Conservation (phyloP, 2,113 vertebrate species). For the Tychaedon coryphoeus region DNA sequence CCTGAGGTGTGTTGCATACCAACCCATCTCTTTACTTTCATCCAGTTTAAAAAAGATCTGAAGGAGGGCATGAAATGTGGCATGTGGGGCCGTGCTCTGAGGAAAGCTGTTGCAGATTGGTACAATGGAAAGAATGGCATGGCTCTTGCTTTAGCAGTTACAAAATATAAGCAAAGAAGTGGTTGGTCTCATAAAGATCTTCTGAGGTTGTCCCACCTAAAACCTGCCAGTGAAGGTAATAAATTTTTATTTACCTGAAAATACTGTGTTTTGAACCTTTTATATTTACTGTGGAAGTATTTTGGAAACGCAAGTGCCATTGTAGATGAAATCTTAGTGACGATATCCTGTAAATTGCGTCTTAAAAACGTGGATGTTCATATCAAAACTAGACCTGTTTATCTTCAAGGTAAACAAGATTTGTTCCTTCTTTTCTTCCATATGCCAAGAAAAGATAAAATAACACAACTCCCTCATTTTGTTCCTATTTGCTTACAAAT, state of each 20-base stretch:
- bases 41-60: slow-evolving; percentile 92
- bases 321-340: not conserved
- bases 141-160: slow-evolving; percentile 85
- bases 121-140: slow-evolving; percentile 88
- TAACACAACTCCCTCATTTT: not conserved
- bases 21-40: slow-evolving; percentile 88
- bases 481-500: not conserved
- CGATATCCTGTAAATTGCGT: not conserved
- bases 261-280: not conserved
- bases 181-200: slow-evolving; percentile 97
- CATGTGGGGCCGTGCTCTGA: slow-evolving; percentile 92
- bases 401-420: not conserved
- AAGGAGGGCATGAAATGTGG: slow-evolving; percentile 90
- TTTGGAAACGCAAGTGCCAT: not conserved
- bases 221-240: slow-evolving; percentile 90
- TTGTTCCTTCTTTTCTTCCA: not conserved
- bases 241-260: slow-evolving; percentile 22
- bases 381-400: not conserved
- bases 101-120: slow-evolving; percentile 92
- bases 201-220: slow-evolving; percentile 89
- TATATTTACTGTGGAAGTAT: not conserved
- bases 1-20: slow-evolving; percentile 85
- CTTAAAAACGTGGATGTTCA: fast-evolving
- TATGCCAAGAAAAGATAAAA: not conserved
- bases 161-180: slow-evolving; percentile 88